Base-by-base conservation (phyloP, 1,140 invertebrate species). In the Bicyclus anynana region DNA sequence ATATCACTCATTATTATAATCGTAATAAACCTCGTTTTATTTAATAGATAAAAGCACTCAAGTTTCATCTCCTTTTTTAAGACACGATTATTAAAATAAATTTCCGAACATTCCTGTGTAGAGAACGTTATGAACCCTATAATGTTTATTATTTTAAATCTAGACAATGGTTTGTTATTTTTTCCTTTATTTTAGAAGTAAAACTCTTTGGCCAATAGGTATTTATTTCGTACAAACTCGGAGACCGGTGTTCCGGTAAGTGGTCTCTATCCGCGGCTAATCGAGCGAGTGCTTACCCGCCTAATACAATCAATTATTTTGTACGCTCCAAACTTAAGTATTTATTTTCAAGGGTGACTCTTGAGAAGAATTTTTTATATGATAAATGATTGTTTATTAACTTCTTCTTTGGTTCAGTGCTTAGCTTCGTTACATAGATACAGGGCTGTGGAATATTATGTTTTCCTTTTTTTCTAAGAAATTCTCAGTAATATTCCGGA, bases 251-350 rank as follows among this genome's bases (percentile, higher is more conserved):
- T 35, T 29, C 49, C 66, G 62, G 64, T 75, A 75, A 84, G 70
- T 77, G 71, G 67, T 72, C 68, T 77, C 71, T 72, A 76, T 74
- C 69, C 57, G 58, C 47, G 63, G 66, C 71, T 73, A 78, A 77
- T 78, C 62, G 66, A 69, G 50, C 69, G 57, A 64, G 59, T 72
- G 63, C 48, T 69, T 65, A 51, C 59, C 49, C 57, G 59, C 51
- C 53, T 56, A 61, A 69, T 66, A 70, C 68, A 73, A 67, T 67
- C 62, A 75, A 69, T 71, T 65, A 67, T 38, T 17, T 38, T 38
- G 37, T 38, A 67, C 64, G 54, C 53, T 46, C 49, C 27, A 49
- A 23, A 33, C 40, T 51, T 48, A 37, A 49, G 49, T 27, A 44
- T 20, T 44, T 13, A 13, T 44, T 44, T 44, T 21, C 17, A 20